phyloP scores from a whole-genome alignment of 2,113 vertebrate species.

The Cololabis saira region DNA sequence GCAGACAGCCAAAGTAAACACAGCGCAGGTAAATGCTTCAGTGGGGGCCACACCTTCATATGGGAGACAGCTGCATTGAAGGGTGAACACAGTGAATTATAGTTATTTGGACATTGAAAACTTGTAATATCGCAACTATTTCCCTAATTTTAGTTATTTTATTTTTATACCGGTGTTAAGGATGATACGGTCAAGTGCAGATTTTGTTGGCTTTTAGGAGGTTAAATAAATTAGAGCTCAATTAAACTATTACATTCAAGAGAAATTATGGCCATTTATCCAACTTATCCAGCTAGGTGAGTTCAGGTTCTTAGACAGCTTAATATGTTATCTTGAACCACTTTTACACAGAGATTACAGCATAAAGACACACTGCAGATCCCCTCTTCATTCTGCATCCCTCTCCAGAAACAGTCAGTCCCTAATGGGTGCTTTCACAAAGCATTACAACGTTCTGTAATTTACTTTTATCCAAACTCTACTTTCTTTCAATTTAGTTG shows the following conservation, averaged over 20 bases:
- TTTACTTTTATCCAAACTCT: too few species aligned
- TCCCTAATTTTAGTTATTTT: neutral
- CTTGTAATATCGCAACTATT: neutral
- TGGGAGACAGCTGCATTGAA: constrained; percentile 33
- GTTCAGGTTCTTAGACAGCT: too few species aligned
- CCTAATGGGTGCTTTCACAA: too few species aligned
- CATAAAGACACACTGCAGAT: too few species aligned
- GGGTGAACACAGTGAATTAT: constrained; percentile 35
- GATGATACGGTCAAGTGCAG: neutral
- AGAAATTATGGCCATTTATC: too few species aligned
- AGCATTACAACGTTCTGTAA: too few species aligned
- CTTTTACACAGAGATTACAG: too few species aligned
- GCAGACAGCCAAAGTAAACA: constrained; percentile 66
- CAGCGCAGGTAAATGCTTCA: constrained; percentile 54
- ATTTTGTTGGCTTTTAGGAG: neutral
- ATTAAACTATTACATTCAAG: neutral
- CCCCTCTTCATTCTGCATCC: too few species aligned
- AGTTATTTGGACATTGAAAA: constrained; percentile 4
- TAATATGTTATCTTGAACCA: too few species aligned
- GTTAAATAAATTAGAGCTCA: neutral
- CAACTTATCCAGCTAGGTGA: too few species aligned
- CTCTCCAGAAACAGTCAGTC: too few species aligned
- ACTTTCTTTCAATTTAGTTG: too few species aligned
- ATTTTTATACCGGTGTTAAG: neutral
- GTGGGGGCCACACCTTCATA: constrained; percentile 42